Percentiles rank a stretch among this genome's conserved stretches.
phyloP scores from a whole-genome alignment of 2,797 vertebrate genomes.

The Buceros bicornis region DNA sequence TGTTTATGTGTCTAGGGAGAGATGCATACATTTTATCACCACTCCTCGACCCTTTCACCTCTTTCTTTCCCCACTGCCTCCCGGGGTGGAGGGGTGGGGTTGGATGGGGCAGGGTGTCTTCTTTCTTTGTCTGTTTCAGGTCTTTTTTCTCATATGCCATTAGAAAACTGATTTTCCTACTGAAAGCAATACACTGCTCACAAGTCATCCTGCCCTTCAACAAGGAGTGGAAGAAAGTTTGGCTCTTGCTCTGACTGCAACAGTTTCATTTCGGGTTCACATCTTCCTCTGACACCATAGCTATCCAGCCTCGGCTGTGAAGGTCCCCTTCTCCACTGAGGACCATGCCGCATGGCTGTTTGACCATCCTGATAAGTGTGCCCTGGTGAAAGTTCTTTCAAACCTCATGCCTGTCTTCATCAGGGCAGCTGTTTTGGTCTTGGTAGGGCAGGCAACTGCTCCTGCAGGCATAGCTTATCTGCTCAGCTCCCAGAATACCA shows the following conservation, averaged over 20 bases:
- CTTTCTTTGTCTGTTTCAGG: background rate
- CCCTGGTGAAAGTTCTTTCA: background rate
- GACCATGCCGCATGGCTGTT: accelerated
- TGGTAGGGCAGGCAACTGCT: background rate
- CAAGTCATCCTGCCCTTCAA: background rate
- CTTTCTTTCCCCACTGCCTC: background rate
- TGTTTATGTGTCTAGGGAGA: background rate
- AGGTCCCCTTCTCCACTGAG: background rate
- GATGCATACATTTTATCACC: background rate
- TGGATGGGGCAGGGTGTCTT: no score
- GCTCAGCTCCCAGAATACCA: accelerated
- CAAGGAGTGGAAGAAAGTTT: background rate
- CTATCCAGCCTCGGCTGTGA: background rate
- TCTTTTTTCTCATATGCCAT: background rate
- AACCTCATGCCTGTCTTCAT: background rate
- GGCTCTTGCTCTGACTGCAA: background rate
- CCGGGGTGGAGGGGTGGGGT: no score
- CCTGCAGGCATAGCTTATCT: background rate
- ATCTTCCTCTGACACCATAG: background rate
- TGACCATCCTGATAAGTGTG: background rate
- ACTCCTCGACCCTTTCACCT: background rate
- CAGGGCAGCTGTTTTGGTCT: background rate
- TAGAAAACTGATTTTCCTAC: background rate
- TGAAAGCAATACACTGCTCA: background rate
- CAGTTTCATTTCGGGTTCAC: background rate